Evolutionary conservation across 53 echinoderm and acorn worm genomes (phyloP), one percentile per base, ranked within the genome.

Genomic region (Echinarachnius parma): DNA sequence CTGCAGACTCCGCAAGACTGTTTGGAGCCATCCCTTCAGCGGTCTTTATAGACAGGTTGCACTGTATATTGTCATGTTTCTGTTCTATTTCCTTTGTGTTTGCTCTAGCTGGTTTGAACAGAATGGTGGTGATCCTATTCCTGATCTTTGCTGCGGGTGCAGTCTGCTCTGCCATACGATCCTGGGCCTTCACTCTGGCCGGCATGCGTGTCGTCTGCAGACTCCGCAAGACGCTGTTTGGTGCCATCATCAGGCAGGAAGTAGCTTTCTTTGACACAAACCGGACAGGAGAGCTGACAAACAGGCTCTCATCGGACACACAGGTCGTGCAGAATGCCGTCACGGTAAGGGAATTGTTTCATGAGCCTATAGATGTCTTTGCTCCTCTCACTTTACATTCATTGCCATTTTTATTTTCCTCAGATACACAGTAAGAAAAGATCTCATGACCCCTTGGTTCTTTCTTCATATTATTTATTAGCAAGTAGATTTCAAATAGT

Each of bases 271-370:
- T 96, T 62, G 96, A 96, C 55, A 83, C 42, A 9, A 96, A 88
- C 53, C 58, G 96, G 2, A 96, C 96, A 0, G 96, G 96, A 7
- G 96, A 96, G 44, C 82, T 96, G 34, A 96, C 96, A 2, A 96
- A 81, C 22, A 71, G 96, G 2, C 66, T 96, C 28, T 91, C 96
- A 0, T 96, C 96, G 0, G 96, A 96, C 60, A 96, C 96, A 0
- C 90, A 91, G 46, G 91, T 91, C 28, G 78, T 96, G 21, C 96
- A 96, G 79, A 96, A 91, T 88, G 91, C 96, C 47, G 80, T 91
- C 15, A 96, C 96, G 15, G 96, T 96, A 79, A 71, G 91, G 42
- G 10, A 29, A 5, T 30, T 36, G n/a, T n/a, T n/a, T n/a, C n/a
- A n/a, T n/a, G n/a, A n/a, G n/a, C n/a, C n/a, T n/a, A n/a, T n/a